Base-by-base conservation (phyloP, 2,113 vertebrate species). In the Gyps fulvus region DNA sequence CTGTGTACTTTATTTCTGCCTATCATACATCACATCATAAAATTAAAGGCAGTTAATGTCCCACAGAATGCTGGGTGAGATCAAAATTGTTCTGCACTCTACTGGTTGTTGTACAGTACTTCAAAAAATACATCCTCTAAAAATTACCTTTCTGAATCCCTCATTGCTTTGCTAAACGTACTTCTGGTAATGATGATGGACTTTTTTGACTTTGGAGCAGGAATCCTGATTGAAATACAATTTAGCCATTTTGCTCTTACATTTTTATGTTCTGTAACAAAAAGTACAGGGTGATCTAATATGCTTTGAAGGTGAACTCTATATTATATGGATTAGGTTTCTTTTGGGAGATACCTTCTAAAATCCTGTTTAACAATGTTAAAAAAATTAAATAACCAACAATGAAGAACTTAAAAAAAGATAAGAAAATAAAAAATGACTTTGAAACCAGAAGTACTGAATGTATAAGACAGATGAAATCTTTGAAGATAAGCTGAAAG, bases 41-140 rank as follows among this genome's bases (percentile, higher is more conserved):
- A 97, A 97, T 96, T 97, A 94, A 92, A 94, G 91, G 88, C 2
- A 90, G 95, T 97, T 97, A 93, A 83, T 97, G 78, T 94, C 93
- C 90, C 85, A 87, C 47, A 86, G 85, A 97, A 76, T 95, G 16
- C 52, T 76, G 27, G 12, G 16, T 6, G 5, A 78, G 36, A 89
- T 50, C 79, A 91, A 92, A 49, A 87, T 97, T 90, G 69, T 78
- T 94, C 70, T 94, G 72, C 54, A 67, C 42, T 82, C 78, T 91
- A 93, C 57, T 97, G 94, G 61, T 29, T 90, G 55, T 65, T 89
- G 34, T 58, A 82, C n/a, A 82, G 61, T 93, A 57, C 29, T 97
- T 97, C 45, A 76, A 55, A 93, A 87, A 73, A 47, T 27, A 6
- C 10, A 83, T 34, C 59, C 29, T 90, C 93, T 92, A 80, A 89